These are phyloP conservation scores for Ichneumoninae sp. DNA, from an alignment of 2,888 invertebrate genomes.

Conservation along the genomic window DNA sequence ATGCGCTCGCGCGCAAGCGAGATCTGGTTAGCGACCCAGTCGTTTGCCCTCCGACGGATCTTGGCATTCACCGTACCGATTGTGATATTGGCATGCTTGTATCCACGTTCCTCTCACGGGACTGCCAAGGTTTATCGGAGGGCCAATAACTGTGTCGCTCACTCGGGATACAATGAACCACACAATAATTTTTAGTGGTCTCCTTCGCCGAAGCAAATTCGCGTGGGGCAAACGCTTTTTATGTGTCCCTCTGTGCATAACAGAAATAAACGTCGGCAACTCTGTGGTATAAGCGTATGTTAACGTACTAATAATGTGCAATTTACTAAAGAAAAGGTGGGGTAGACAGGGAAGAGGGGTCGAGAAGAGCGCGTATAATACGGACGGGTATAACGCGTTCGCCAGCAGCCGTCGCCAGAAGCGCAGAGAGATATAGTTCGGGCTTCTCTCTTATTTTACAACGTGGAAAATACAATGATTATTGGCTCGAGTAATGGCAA, in stretches of 20 bases:
- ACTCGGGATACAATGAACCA: not conserved
- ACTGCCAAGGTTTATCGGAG: not conserved
- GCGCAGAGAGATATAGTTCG: constrained; percentile 50
- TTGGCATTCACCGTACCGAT: not conserved
- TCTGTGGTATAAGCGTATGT: constrained; percentile 42
- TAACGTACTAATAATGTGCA: constrained; percentile 66
- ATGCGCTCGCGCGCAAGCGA: too few species aligned
- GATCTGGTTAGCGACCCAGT: too few species aligned
- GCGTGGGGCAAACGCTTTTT: constrained; percentile 30
- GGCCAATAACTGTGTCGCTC: not conserved
- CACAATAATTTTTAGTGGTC: constrained; percentile 20
- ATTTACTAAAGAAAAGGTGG: constrained; percentile 52
- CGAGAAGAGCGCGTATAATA: constrained; percentile 8
- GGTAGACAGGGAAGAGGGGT: constrained; percentile 7
- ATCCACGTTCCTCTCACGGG: not conserved
- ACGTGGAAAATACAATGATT: constrained; percentile 69
- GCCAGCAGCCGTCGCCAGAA: constrained; percentile 55
- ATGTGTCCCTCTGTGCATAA: constrained; percentile 30
- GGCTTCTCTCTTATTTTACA: constrained; percentile 62
- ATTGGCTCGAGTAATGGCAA: constrained; percentile 68
- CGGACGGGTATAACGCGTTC: constrained; percentile 4
- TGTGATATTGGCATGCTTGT: not conserved
- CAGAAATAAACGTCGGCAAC: constrained; percentile 44
- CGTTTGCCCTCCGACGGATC: not conserved
- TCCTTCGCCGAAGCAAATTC: constrained; percentile 19